These are phyloP conservation scores for Megaustenia siamemsis DNA, from an alignment of 2,888 invertebrate genomes.

Conservation along the genomic window DNA sequence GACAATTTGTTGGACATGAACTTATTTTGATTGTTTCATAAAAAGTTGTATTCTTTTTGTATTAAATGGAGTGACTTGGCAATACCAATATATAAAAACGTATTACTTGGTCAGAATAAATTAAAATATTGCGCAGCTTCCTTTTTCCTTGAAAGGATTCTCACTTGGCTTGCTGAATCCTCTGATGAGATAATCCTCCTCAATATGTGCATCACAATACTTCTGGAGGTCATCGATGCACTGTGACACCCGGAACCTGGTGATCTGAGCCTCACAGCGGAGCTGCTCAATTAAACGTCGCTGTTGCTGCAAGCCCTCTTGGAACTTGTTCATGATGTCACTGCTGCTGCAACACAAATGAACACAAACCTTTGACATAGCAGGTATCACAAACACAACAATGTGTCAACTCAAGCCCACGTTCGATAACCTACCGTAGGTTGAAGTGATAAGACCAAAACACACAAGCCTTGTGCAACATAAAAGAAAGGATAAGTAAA, in stretches of 20 bases:
- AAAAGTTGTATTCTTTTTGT: neutral
- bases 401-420: no score
- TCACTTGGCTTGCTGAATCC: conserved; percentile 96
- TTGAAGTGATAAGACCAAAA: no score
- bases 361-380: no score
- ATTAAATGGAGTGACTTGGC: neutral
- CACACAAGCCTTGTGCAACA: no score
- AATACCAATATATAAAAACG: neutral
- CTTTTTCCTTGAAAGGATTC: conserved; percentile 86
- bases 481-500: no score
- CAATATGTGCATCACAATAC: conserved; percentile 85
- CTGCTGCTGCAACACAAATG: neutral
- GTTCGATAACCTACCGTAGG: no score
- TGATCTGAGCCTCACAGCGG: conserved; percentile 92
- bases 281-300: conserved; percentile 95
- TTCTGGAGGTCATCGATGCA: conserved; percentile 93
- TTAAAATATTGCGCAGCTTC: conserved; percentile 74
- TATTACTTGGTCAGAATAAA: neutral
- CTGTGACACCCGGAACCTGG: conserved; percentile 91
- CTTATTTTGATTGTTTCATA: no score
- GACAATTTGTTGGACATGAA: no score
- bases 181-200: conserved; percentile 94
- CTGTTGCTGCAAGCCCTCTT: conserved; percentile 89
- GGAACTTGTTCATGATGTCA: conserved; percentile 76
- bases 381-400: no score